These are phyloP conservation scores for Menidia beryllina DNA, from an alignment of 2,113 vertebrate species.

Conservation along the genomic window DNA sequence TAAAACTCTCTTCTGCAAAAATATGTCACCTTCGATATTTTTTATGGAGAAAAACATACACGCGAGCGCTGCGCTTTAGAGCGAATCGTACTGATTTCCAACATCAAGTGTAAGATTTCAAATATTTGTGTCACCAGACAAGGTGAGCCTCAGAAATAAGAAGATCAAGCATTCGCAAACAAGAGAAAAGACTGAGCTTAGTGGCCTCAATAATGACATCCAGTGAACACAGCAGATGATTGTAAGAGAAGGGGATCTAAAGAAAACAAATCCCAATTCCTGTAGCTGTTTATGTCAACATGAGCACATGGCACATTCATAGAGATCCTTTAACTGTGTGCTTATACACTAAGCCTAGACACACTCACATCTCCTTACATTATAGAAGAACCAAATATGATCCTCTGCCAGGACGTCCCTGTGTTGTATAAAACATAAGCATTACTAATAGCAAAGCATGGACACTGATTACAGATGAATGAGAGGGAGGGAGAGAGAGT, in stretches of 20 bases:
- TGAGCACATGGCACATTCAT: conserved; percentile 38
- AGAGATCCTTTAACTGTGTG: conserved; percentile 13
- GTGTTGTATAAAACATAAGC: conserved; percentile 23
- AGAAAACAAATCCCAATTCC: conserved; percentile 70
- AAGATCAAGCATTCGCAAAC: conserved; percentile 35
- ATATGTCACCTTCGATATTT: conserved; percentile 58
- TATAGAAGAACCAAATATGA: conserved; percentile 55
- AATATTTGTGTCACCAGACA: conserved; percentile 49
- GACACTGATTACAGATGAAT: conserved; percentile 47
- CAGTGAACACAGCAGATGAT: conserved; percentile 71
- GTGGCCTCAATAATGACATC: conserved; percentile 59
- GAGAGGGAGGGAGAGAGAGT: conserved; percentile 19
- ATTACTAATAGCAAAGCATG: conserved; percentile 41
- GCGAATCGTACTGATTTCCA: conserved; percentile 5
- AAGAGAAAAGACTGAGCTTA: conserved; percentile 33
- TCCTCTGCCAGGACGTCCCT: conserved; percentile 17
- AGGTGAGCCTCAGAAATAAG: conserved; percentile 39
- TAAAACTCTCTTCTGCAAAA: conserved; percentile 56
- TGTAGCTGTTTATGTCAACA: conserved; percentile 67
- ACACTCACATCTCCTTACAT: conserved; percentile 50
- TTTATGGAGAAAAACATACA: conserved; percentile 21
- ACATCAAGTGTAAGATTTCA: conserved; percentile 29
- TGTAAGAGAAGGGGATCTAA: conserved; percentile 58
- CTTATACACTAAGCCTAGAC: conserved; percentile 44
- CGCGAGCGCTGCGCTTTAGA: conserved; percentile 31